Evolutionary conservation across 2,888 invertebrate species (phyloP).

Genomic region (Amblyteles armatorius): DNA sequence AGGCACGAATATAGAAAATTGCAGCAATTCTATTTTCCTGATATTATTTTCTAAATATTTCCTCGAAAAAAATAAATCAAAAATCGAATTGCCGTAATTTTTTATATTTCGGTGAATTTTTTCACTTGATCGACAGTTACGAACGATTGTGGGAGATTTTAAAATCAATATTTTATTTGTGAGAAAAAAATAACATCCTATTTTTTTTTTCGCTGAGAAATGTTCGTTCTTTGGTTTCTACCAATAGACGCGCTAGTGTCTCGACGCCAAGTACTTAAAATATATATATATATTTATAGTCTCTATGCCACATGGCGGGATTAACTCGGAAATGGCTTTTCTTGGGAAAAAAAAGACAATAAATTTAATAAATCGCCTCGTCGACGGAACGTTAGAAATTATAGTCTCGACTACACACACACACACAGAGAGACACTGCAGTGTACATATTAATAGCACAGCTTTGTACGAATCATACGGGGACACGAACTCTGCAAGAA

Average conservation of each 20-base stretch:
- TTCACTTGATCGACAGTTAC: no score
- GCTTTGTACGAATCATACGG: neutral
- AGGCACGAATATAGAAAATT: no score
- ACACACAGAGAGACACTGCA: neutral
- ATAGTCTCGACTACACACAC: slow-evolving; percentile 14
- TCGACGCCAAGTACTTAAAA: no score
- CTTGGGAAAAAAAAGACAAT: slow-evolving; percentile 1
- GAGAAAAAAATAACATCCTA: no score
- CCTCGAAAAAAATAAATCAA: no score
- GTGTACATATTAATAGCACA: neutral
- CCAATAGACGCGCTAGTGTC: no score
- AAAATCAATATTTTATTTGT: no score
- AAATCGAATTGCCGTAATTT: no score
- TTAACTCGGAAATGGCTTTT: neutral
- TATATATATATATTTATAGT: neutral
- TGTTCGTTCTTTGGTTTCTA: slow-evolving; percentile 7
- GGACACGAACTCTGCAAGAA: slow-evolving; percentile 1
- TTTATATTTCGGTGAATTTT: no score
- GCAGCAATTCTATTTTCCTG: no score
- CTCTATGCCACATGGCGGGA: neutral
- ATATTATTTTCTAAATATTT: neutral
- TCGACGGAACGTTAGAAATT: slow-evolving; percentile 32
- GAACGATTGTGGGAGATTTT: no score
- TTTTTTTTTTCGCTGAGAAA: no score
- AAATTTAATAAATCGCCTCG: slow-evolving; percentile 37